Percentiles rank a stretch among this genome's conserved stretches.
These are phyloP conservation scores for Fistularia tabacaria DNA, from an alignment of 2,797 vertebrate species.

Conservation along the genomic window DNA sequence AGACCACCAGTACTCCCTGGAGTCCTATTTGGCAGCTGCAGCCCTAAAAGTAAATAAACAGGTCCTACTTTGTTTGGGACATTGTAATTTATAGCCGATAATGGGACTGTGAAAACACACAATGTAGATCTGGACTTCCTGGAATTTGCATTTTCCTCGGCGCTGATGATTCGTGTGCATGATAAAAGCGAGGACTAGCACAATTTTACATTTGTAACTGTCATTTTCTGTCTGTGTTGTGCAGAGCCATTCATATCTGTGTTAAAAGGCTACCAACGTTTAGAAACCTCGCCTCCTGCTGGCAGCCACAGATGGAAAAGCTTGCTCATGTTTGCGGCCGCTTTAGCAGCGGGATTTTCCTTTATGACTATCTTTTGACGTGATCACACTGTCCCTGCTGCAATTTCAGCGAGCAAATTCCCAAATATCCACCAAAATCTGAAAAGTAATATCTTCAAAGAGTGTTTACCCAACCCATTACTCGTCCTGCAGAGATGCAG, in stretches of 20 bases:
- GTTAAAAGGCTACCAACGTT: neutral
- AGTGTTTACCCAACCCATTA: too few relatives aligned
- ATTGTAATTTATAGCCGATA: neutral
- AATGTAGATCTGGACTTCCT: neutral
- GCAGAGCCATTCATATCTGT: too few relatives aligned
- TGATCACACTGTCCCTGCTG: neutral
- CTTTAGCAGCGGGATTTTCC: neutral
- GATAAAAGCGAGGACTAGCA: too few relatives aligned
- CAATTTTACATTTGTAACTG: too few relatives aligned
- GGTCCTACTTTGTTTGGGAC: neutral
- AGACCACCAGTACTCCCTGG: slow-evolving; percentile 1
- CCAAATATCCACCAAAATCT: too few relatives aligned
- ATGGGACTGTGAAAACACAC: neutral
- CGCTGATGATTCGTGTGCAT: too few relatives aligned
- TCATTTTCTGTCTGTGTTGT: too few relatives aligned
- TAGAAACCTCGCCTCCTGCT: neutral
- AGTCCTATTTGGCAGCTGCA: neutral
- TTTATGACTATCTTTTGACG: neutral
- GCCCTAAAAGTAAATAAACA: slow-evolving; percentile 3
- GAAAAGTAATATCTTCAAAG: too few relatives aligned
- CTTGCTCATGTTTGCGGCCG: neutral
- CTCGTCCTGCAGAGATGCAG: too few relatives aligned
- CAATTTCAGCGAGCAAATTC: neutral
- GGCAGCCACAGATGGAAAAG: neutral
- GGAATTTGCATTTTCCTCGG: too few relatives aligned